These are phyloP conservation scores for Tichodroma muraria DNA, from an alignment of 2,113 vertebrate genomes.

Conservation along the genomic window DNA sequence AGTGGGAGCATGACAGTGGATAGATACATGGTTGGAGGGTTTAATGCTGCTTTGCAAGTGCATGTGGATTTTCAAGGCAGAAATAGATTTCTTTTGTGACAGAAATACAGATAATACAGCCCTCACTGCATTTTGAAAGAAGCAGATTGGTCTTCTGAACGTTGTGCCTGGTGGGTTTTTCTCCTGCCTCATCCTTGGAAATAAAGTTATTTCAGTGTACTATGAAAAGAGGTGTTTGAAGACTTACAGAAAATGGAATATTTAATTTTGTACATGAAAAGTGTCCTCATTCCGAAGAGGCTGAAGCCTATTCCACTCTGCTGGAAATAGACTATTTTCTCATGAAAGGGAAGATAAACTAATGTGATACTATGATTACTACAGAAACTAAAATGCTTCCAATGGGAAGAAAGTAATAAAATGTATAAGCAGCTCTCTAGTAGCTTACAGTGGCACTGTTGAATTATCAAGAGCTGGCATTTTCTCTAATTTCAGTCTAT, in stretches of 20 bases:
- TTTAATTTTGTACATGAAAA: background rate
- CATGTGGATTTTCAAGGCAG: background rate
- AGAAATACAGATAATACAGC: background rate
- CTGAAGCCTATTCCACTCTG: background rate
- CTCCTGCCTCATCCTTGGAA: background rate
- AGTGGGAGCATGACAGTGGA: background rate
- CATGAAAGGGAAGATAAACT: background rate
- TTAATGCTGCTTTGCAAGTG: background rate
- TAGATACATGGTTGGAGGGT: too few relatives aligned
- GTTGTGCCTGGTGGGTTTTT: background rate
- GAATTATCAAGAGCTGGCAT: background rate
- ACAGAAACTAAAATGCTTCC: background rate
- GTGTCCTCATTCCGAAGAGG: background rate
- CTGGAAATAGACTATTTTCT: background rate
- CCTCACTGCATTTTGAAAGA: background rate
- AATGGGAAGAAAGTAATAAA: background rate
- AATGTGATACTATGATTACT: background rate
- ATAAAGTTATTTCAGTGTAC: background rate
- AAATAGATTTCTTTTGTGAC: background rate
- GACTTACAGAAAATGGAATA: background rate
- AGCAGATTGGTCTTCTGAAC: background rate
- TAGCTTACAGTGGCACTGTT: background rate
- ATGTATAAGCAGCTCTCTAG: background rate
- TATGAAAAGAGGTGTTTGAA: background rate
- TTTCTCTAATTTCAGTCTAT: background rate